Conservation (phyloP, 37 sponge, comb jelly and placozoan species). For the Crambe crambe region DNA sequence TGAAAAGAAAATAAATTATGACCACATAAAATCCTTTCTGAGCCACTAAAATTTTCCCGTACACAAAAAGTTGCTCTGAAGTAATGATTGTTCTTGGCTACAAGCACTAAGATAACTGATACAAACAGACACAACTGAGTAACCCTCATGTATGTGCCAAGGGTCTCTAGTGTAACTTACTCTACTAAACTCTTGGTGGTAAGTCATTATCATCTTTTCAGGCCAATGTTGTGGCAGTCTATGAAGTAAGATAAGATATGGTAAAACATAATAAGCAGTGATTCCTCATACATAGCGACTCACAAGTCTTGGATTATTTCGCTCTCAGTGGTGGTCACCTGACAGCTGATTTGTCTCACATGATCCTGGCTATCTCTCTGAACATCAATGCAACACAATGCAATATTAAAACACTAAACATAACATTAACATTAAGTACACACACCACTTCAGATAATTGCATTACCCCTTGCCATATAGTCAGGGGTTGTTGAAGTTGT, state of each 20-base stretch:
- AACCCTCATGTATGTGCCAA: constrained; percentile 37
- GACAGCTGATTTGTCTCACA: constrained; percentile 28
- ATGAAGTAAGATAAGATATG: background rate
- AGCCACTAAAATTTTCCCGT: too few relatives aligned
- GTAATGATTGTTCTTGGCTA: too few relatives aligned
- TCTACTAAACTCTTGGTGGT: constrained; percentile 32
- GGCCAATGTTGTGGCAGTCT: too few relatives aligned
- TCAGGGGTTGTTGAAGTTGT: background rate
- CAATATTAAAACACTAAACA: background rate
- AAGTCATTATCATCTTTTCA: constrained; percentile 34
- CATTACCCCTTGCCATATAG: constrained; percentile 22
- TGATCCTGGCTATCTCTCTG: constrained; percentile 19
- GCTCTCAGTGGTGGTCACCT: constrained; percentile 7
- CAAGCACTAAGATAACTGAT: too few relatives aligned
- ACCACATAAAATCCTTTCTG: too few relatives aligned
- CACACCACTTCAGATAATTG: constrained; percentile 30
- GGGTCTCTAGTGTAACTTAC: constrained; percentile 52
- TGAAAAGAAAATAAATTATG: too few relatives aligned
- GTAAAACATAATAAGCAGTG: background rate
- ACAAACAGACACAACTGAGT: too few relatives aligned
- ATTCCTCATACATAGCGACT: background rate
- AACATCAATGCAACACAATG: too few relatives aligned
- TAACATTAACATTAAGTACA: background rate
- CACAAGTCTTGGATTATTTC: constrained; percentile 33
- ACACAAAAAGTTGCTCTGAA: too few relatives aligned